These are phyloP conservation scores for Erpornis zantholeuca DNA, from an alignment of 2,113 vertebrate genomes.

Conservation along the genomic window DNA sequence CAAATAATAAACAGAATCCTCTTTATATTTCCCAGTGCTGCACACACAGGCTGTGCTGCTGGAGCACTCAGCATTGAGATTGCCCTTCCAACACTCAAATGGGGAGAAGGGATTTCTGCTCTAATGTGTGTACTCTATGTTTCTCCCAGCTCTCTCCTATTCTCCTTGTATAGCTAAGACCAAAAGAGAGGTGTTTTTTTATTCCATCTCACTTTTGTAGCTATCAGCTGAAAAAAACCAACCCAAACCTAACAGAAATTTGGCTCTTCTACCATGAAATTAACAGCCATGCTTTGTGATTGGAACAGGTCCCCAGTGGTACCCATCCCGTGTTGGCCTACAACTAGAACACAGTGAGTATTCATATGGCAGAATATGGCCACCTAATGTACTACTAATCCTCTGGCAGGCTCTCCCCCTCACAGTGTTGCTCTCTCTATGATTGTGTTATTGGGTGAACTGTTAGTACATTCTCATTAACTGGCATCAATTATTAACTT, in stretches of 20 bases:
- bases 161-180: not conserved
- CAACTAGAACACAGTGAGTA: conserved; percentile 76
- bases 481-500: not conserved
- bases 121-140: not conserved
- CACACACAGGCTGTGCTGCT: not conserved
- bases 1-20: not conserved
- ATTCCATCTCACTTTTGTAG: not conserved
- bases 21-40: not conserved
- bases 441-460: not conserved
- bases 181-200: not conserved
- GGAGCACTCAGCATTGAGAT: not conserved
- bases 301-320: conserved; percentile 76
- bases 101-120: not conserved
- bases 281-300: conserved; percentile 4
- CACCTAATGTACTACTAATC: not conserved
- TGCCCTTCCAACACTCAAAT: not conserved
- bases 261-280: not conserved
- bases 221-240: not conserved
- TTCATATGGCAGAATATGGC: not conserved
- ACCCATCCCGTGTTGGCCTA: conserved; percentile 75
- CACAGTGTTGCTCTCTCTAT: not conserved
- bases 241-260: not conserved
- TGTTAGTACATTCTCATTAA: not conserved
- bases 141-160: not conserved
- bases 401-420: not conserved